Evolutionary conservation across 2,113 vertebrate species (phyloP).

Genomic region (Archocentrus centrarchus): DNA sequence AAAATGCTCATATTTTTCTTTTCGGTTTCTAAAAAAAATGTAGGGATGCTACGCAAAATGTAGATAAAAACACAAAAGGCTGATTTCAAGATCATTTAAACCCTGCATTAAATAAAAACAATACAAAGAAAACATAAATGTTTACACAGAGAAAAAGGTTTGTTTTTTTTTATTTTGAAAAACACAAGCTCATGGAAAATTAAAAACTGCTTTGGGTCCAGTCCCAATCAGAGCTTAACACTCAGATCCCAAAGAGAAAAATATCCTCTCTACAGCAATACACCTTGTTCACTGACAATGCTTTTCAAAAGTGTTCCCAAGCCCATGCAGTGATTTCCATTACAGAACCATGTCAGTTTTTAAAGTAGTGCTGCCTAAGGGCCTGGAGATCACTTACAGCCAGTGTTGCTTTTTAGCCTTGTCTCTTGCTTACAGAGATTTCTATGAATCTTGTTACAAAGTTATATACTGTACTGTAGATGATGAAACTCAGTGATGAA

Average conservation of each 20-base stretch:
- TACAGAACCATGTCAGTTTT: background rate
- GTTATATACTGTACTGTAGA: background rate
- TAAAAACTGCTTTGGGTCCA: too few species aligned
- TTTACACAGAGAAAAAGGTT: background rate
- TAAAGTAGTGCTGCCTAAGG: conserved; percentile 1
- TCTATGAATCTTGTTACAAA: background rate
- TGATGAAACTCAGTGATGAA: background rate
- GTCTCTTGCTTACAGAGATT: background rate
- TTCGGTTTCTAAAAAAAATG: background rate
- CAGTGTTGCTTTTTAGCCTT: background rate
- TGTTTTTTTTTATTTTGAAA: background rate
- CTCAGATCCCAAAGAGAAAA: background rate
- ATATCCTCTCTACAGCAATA: background rate
- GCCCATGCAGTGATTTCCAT: too few species aligned
- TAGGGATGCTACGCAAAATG: background rate
- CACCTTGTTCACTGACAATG: background rate
- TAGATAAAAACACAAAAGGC: background rate
- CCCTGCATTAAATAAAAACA: background rate
- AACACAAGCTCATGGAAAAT: background rate
- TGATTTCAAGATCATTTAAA: background rate
- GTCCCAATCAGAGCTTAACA: too few species aligned
- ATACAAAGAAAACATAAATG: background rate
- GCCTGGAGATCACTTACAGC: background rate
- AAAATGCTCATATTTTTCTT: background rate
- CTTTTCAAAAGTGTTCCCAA: background rate